Percentiles rank a stretch among this genome's conserved stretches.
Evolutionary conservation across 2,113 vertebrate genomes (phyloP).

Genomic region (Panthera tigris): DNA sequence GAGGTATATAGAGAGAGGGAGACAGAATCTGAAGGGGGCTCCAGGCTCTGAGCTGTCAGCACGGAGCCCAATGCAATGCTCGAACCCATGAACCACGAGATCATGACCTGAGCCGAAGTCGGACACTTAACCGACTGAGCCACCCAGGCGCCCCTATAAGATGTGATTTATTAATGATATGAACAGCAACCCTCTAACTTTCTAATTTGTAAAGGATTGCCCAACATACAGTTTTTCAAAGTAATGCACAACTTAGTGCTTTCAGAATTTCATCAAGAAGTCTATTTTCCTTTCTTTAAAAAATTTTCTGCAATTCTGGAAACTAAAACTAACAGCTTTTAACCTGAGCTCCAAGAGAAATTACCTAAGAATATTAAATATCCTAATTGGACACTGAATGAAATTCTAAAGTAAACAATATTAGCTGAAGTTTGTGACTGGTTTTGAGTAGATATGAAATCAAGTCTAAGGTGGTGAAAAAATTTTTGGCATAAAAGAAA

Average conservation of each 20-base stretch:
- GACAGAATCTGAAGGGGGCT: no score
- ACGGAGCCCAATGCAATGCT: no score
- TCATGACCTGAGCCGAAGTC: no score
- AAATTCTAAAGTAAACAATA: not conserved
- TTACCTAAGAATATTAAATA: not conserved
- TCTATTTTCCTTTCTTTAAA: not conserved
- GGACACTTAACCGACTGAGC: no score
- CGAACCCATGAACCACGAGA: no score
- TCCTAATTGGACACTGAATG: not conserved
- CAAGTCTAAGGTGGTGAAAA: not conserved
- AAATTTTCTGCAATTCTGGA: not conserved
- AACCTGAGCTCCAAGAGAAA: constrained; percentile 16
- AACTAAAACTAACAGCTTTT: not conserved
- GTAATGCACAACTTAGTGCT: not conserved
- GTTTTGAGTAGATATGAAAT: not conserved
- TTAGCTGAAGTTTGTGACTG: not conserved
- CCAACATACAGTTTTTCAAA: not conserved
- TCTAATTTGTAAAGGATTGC: not conserved
- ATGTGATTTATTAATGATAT: not conserved
- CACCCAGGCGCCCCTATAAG: not conserved
- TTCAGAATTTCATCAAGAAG: constrained; percentile 4
- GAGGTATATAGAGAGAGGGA: no score
- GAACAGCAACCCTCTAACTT: not conserved
- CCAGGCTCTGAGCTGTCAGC: no score
- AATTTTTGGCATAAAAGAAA: not conserved